These are phyloP conservation scores for Uropetala carovei DNA, from an alignment of 2,888 invertebrate genomes.

Conservation along the genomic window DNA sequence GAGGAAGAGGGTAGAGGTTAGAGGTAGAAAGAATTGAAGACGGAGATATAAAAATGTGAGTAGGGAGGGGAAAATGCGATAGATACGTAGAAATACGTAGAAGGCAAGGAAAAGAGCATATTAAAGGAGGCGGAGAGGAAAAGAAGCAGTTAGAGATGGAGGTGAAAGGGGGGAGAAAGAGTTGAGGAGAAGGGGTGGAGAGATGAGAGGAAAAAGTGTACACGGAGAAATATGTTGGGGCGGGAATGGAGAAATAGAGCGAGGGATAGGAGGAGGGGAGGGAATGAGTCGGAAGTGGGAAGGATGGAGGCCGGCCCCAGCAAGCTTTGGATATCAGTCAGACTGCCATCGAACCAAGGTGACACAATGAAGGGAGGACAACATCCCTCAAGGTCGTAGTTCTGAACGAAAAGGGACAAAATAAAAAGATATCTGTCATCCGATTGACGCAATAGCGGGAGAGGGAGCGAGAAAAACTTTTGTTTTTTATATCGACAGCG, in stretches of 20 bases:
- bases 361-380: slow-evolving; percentile 26
- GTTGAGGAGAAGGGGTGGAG: neutral
- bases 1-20: neutral
- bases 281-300: neutral
- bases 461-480: neutral
- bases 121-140: neutral
- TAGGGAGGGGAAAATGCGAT: no score
- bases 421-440: slow-evolving; percentile 10
- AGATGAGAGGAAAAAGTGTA: neutral
- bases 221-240: slow-evolving; percentile 15
- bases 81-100: no score
- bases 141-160: neutral
- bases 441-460: slow-evolving; percentile 11
- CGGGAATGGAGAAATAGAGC: neutral
- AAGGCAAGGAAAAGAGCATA: no score
- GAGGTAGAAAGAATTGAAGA: neutral
- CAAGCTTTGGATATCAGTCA: slow-evolving; percentile 4
- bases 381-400: slow-evolving; percentile 10
- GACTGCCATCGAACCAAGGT: slow-evolving; percentile 10
- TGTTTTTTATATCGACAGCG: neutral
- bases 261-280: neutral
- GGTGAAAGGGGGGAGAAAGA: neutral
- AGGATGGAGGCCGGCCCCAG: neutral
- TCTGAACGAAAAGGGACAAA: neutral
- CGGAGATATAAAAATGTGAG: neutral